Base-by-base conservation (phyloP, 2,113 vertebrate species). In the Cephalopterus ornatus region DNA sequence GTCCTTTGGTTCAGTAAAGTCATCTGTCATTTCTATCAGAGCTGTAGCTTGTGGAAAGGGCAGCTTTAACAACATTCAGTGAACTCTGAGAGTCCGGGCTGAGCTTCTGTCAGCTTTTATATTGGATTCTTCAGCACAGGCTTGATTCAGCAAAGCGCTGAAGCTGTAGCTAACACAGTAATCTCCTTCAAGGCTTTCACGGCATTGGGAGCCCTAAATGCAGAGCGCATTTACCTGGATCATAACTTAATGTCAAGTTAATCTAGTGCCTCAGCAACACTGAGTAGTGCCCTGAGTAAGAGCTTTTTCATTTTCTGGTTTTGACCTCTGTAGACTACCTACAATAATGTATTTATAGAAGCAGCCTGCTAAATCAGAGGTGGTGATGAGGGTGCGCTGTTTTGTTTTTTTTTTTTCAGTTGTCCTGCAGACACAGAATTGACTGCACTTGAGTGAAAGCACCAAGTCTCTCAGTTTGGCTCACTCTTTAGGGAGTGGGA, bases 1-100 rank as follows among this genome's bases (percentile, higher is more conserved):
- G 59, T 95, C 85, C 65, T 91, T 90, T 67, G 61, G 59, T 77
- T 90, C 67, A 80, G 44, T 88, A 30, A 96, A 96, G 85, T 92
- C 46, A 61, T 74, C 59, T 91, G 68, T 89, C 71, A 44, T 77
- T 93, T 81, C 14, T 81, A 24, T 84, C 39, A 37, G 79, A 84
- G 39, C 55, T 80, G 28, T 35, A 39, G 71, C 26, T 80, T 3
- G 1, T 59, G 78, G 55, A 88, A 80, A 83, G 42, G 46, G 66
- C 81, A 58, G 47, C n/a, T 88, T 92, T 91, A 74, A 65, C 55
- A 88, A 8, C 39, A 24, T 61, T 53, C 30, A 14, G 7, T 89
- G 70, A 90, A 65, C 71, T 79, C 58, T 24, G 3, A 62, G 42
- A 74, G 42, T 50, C 22, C 65, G 35, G 39, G 47, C 27, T 86